These are phyloP conservation scores for Drosophila eugracilis DNA, from an alignment of 1,140 invertebrate species.

Conservation along the genomic window DNA sequence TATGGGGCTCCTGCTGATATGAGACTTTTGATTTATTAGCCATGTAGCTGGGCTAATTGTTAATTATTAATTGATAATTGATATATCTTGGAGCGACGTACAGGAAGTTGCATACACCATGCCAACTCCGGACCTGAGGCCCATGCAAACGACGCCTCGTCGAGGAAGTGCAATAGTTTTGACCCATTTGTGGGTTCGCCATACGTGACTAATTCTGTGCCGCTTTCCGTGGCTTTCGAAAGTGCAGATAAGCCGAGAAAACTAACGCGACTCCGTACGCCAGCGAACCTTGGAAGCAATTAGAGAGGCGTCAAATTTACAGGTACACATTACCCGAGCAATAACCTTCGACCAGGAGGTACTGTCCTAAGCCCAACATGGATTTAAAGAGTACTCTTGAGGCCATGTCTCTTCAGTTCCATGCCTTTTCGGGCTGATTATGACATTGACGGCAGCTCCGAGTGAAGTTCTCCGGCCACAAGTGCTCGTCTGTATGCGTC, in stretches of 20 bases:
- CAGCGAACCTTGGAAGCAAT: slow-evolving; percentile 46
- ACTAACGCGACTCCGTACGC: slow-evolving; percentile 16
- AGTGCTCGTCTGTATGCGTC: slow-evolving; percentile 11
- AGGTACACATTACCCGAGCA: slow-evolving; percentile 14
- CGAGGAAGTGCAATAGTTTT: slow-evolving; percentile 58
- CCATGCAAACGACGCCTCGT: slow-evolving; percentile 51
- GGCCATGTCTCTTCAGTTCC: slow-evolving; percentile 16
- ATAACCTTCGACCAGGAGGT: slow-evolving; percentile 37
- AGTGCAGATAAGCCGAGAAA: slow-evolving; percentile 35
- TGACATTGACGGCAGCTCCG: slow-evolving; percentile 68
- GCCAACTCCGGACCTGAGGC: slow-evolving; percentile 44
- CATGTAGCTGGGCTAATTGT: slow-evolving; percentile 57
- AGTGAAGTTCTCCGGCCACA: slow-evolving; percentile 41
- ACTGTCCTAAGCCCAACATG: slow-evolving; percentile 9
- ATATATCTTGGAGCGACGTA: slow-evolving; percentile 46
- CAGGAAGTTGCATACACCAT: slow-evolving; percentile 68
- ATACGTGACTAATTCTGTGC: slow-evolving; percentile 30
- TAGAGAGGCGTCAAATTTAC: slow-evolving; percentile 48
- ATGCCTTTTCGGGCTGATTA: slow-evolving; percentile 62
- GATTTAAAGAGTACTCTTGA: slow-evolving; percentile 44
- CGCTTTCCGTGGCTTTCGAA: slow-evolving; percentile 41
- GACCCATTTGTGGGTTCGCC: slow-evolving; percentile 56
- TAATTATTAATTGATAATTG: slow-evolving; percentile 78
- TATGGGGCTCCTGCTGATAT: slow-evolving; percentile 42
- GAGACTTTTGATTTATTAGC: slow-evolving; percentile 54